phyloP scores from a whole-genome alignment of 2,113 vertebrate species.

The Porphyrio hochstetteri region DNA sequence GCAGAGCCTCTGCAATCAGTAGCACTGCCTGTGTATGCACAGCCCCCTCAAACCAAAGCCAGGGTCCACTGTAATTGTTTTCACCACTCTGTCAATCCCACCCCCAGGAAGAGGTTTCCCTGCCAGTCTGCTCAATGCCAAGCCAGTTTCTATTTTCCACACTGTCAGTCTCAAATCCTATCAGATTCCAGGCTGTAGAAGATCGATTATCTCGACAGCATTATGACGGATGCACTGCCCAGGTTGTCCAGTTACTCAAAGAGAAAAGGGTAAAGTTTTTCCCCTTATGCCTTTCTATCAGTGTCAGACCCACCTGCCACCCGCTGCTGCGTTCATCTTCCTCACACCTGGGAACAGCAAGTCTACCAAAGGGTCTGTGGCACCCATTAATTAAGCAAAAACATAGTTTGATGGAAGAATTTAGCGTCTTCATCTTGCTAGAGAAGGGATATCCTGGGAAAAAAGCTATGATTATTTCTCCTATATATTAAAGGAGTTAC shows the following conservation, averaged over 20 bases:
- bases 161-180: slow-evolving; percentile 14
- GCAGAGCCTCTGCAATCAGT: not conserved
- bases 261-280: not conserved
- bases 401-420: not conserved
- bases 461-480: not conserved
- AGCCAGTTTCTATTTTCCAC: slow-evolving; percentile 47
- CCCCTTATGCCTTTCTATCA: not conserved
- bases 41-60: fast-evolving
- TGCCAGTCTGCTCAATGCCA: slow-evolving; percentile 2
- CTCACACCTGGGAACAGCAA: fast-evolving
- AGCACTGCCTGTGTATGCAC: not conserved
- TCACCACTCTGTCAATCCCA: not conserved
- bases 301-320: not conserved
- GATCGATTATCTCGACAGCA: not conserved
- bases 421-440: not conserved
- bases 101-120: slow-evolving; percentile 3
- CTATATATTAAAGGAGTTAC: not conserved
- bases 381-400: not conserved
- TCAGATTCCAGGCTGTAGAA: slow-evolving; percentile 12
- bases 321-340: not conserved
- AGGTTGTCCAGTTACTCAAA: slow-evolving; percentile 7
- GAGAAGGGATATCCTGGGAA: not conserved
- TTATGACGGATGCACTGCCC: not conserved
- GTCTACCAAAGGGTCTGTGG: not conserved
- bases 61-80: not conserved